These are phyloP conservation scores for Leptodactylus fuscus DNA, from an alignment of 2,113 vertebrate genomes.

Conservation along the genomic window DNA sequence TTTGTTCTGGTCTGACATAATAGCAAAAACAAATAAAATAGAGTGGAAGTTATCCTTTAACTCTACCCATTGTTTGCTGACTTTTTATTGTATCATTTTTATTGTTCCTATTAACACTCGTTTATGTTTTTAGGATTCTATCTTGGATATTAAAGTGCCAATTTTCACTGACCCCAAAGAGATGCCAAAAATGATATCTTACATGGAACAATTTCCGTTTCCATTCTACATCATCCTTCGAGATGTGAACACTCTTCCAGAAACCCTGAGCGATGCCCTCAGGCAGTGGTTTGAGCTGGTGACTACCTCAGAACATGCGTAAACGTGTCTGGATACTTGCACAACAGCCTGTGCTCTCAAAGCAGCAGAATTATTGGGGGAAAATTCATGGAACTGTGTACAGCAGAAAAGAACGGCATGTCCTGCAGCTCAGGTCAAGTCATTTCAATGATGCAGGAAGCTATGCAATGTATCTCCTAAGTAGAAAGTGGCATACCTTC, in stretches of 20 bases:
- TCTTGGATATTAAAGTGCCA: conserved; percentile 98
- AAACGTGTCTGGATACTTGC: conserved; percentile 47
- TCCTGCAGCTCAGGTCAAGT: conserved; percentile 57
- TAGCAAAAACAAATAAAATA: too few species aligned
- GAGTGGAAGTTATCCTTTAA: too few species aligned
- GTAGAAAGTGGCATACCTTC: conserved; percentile 21
- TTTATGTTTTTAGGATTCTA: conserved; percentile 84
- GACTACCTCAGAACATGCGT: conserved; percentile 78
- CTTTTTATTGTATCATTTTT: neutral
- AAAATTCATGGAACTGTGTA: neutral
- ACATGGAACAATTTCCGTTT: conserved; percentile 99
- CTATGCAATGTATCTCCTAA: conserved; percentile 65
- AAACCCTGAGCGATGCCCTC: conserved; percentile 94
- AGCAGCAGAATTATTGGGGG: neutral
- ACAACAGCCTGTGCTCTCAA: conserved; percentile 3
- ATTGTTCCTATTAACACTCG: neutral
- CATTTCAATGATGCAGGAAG: conserved; percentile 57
- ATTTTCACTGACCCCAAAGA: conserved; percentile 92
- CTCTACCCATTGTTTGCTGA: neutral
- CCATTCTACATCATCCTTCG: conserved; percentile 95
- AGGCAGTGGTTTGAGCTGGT: conserved; percentile 98
- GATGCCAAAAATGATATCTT: conserved; percentile 93
- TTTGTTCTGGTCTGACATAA: too few species aligned
- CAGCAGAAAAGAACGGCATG: neutral
- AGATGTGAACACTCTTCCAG: conserved; percentile 89